Evolutionary conservation across 2,113 vertebrate species (phyloP).

Genomic region (Piaya cayana): DNA sequence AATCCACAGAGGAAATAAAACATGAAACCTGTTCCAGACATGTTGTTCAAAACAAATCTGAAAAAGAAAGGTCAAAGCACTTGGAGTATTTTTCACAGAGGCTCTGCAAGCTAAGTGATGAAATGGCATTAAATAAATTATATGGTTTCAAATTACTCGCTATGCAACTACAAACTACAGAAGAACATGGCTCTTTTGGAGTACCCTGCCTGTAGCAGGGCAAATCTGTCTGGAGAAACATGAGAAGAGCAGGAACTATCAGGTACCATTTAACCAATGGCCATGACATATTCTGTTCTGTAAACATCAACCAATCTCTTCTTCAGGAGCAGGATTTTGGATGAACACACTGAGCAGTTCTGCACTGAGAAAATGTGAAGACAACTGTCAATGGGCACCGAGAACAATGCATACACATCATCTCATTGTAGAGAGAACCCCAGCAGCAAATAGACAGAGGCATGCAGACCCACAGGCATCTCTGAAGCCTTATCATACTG

Average conservation of each 20-base stretch:
- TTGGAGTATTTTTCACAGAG: conserved; percentile 33
- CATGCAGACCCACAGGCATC: not conserved
- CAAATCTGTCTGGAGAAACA: not conserved
- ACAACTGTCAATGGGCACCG: not conserved
- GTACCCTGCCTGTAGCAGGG: not conserved
- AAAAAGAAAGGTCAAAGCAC: conserved; percentile 26
- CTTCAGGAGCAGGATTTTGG: not conserved
- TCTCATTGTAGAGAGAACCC: not conserved
- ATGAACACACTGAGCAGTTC: not conserved
- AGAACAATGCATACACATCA: not conserved
- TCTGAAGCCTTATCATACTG: not conserved
- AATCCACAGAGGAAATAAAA: conserved; percentile 53
- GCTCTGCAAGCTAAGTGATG: conserved; percentile 28
- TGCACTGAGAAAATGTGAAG: not conserved
- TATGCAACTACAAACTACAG: not conserved
- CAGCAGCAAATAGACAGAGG: not conserved
- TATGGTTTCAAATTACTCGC: conserved; percentile 26
- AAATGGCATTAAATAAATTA: conserved; percentile 2
- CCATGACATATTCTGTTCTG: not conserved
- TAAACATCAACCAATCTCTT: not conserved
- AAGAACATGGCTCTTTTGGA: not conserved
- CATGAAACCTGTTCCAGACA: conserved; percentile 44
- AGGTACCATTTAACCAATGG: not conserved
- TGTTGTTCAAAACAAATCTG: conserved; percentile 38
- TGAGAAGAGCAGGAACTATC: not conserved